Conservation (phyloP, 37 sponge, comb jelly and placozoan species). For the Trichoplax adhaerens region DNA sequence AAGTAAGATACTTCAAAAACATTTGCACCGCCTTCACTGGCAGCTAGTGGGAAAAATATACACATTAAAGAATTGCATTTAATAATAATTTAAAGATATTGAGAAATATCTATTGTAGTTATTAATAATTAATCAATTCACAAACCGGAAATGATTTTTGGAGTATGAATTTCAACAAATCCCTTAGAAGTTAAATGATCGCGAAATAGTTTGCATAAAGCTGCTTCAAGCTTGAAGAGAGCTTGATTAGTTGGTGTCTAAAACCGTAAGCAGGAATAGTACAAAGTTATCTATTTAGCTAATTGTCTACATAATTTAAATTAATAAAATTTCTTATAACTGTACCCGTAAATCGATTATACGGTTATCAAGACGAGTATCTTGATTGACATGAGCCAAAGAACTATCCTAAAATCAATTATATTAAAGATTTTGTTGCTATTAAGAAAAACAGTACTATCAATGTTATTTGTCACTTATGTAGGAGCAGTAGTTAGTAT, state of each 20-base stretch:
- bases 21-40: constrained; percentile 99
- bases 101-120: no score
- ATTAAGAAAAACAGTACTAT: no score
- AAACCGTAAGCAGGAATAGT: background rate
- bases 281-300: no score
- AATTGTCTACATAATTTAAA: background rate
- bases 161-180: constrained; percentile 94
- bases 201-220: constrained; percentile 68
- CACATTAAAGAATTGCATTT: background rate
- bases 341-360: constrained; percentile 83
- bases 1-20: constrained; percentile 92
- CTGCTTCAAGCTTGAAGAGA: constrained; percentile 86
- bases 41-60: constrained; percentile 44
- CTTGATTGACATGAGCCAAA: constrained; percentile 72
- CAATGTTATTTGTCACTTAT: no score
- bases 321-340: background rate
- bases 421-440: no score
- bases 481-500: no score
- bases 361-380: constrained; percentile 85
- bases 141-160: constrained; percentile 86
- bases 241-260: constrained; percentile 91
- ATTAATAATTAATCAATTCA: background rate
- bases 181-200: constrained; percentile 64
- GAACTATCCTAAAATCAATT: constrained; percentile 21
- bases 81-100: background rate